phyloP scores from a whole-genome alignment of 2,797 vertebrate species.

The Telmatherina bonti region DNA sequence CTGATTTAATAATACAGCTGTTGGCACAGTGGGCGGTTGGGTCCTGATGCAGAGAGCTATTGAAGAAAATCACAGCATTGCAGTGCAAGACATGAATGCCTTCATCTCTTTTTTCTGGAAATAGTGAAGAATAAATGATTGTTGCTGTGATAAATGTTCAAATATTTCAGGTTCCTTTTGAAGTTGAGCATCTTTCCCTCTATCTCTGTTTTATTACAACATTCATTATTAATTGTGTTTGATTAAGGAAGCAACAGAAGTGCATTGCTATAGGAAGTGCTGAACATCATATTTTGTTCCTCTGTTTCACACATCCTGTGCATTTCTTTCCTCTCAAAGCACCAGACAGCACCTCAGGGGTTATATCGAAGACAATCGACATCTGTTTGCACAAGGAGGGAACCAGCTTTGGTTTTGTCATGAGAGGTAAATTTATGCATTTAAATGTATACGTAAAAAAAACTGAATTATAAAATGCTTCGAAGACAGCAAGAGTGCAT shows the following conservation, averaged over 20 bases:
- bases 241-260: slow-evolving; percentile 5
- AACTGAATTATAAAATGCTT: not conserved
- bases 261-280: not conserved
- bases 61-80: not conserved
- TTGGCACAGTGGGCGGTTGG: not conserved
- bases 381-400: slow-evolving; percentile 97
- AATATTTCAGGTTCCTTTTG: not conserved
- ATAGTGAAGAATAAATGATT: not conserved
- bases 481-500: not conserved
- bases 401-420: slow-evolving; percentile 95
- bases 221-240: not conserved
- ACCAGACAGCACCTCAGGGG: slow-evolving; percentile 90
- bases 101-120: not conserved
- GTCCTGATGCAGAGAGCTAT: not conserved
- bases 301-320: not conserved
- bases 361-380: slow-evolving; percentile 95
- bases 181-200: not conserved
- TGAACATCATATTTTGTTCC: not conserved
- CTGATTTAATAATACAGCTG: not conserved
- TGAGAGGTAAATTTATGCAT: slow-evolving; percentile 87
- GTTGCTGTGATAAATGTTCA: slow-evolving; percentile 3
- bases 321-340: slow-evolving; percentile 73
- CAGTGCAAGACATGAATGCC: not conserved
- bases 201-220: not conserved
- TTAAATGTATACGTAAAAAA: not conserved